phyloP scores from a whole-genome alignment of 2,888 invertebrate genomes.

The Trissonchulus sp. region DNA sequence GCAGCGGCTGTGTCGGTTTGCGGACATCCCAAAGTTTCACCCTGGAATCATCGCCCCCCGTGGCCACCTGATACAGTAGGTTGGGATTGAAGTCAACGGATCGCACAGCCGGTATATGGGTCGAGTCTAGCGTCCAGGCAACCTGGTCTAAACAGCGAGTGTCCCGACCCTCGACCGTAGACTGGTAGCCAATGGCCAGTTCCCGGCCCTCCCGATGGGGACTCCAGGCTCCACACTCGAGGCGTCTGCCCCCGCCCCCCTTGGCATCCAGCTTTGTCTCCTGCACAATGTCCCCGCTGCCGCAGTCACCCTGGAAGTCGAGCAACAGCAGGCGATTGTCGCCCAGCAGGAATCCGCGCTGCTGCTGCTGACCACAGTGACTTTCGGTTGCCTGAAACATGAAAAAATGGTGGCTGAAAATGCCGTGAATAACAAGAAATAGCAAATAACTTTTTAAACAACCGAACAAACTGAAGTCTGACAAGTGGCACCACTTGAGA shows the following conservation, averaged over 20 bases:
- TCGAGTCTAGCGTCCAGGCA: constrained; percentile 75
- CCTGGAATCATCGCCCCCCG: constrained; percentile 90
- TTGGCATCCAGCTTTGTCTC: neutral
- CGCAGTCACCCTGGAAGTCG: neutral
- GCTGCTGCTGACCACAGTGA: neutral
- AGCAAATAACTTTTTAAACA: too few species aligned
- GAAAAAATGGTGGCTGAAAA: too few species aligned
- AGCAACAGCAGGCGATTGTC: neutral
- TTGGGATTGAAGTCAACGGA: constrained; percentile 97
- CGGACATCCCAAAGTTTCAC: constrained; percentile 94
- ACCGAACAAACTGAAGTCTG: too few species aligned
- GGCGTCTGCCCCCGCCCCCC: neutral
- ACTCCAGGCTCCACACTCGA: constrained; percentile 14
- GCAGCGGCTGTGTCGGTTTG: constrained; percentile 64
- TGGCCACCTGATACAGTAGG: constrained; percentile 77
- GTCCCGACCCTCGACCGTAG: constrained; percentile 5
- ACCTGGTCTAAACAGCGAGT: constrained; percentile 52
- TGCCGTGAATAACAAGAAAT: too few species aligned
- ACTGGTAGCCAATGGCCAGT: constrained; percentile 8
- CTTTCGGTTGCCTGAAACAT: too few species aligned
- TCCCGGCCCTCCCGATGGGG: constrained; percentile 19
- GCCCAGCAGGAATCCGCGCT: neutral
- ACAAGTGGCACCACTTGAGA: too few species aligned
- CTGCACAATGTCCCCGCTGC: neutral
- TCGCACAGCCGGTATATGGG: constrained; percentile 77